phyloP scores from a whole-genome alignment of 2,113 vertebrate genomes.

The Eupsittula cactorum region DNA sequence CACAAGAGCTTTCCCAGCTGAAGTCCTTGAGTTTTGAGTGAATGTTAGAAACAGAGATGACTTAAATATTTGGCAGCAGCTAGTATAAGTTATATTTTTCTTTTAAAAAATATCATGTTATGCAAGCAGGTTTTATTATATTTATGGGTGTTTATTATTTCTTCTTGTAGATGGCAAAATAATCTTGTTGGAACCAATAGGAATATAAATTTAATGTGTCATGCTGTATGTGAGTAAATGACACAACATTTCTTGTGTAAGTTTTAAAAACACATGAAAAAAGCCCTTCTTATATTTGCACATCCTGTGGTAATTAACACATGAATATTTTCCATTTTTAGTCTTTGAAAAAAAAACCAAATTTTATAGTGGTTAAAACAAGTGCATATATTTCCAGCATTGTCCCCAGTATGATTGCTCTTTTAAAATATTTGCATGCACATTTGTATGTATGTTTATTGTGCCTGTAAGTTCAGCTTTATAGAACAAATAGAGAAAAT shows the following conservation, averaged over 20 bases:
- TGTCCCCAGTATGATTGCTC: not conserved
- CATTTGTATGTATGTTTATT: not conserved
- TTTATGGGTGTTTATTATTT: slow-evolving; percentile 21
- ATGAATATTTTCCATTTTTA: not conserved
- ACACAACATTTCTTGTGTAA: not conserved
- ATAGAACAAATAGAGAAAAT: slow-evolving; percentile 39
- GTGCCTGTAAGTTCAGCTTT: slow-evolving; percentile 31
- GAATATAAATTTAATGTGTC: slow-evolving; percentile 1
- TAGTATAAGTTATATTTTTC: slow-evolving; percentile 23
- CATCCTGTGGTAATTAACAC: not conserved
- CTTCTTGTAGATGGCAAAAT: not conserved
- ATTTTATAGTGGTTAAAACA: not conserved
- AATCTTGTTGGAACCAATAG: not conserved
- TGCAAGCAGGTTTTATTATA: slow-evolving; percentile 30
- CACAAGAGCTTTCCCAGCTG: not conserved
- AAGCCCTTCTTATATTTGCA: not conserved
- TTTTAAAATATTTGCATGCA: not conserved
- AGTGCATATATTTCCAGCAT: not conserved
- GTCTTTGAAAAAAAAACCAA: not conserved
- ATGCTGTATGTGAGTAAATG: not conserved
- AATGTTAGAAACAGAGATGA: slow-evolving; percentile 1
- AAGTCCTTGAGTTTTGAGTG: not conserved
- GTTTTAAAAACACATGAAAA: not conserved
- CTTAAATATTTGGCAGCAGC: slow-evolving; percentile 45
- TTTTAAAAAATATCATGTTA: not conserved